Conservation (phyloP, 2,888 invertebrate species). For the Zele albiditarsus region DNA sequence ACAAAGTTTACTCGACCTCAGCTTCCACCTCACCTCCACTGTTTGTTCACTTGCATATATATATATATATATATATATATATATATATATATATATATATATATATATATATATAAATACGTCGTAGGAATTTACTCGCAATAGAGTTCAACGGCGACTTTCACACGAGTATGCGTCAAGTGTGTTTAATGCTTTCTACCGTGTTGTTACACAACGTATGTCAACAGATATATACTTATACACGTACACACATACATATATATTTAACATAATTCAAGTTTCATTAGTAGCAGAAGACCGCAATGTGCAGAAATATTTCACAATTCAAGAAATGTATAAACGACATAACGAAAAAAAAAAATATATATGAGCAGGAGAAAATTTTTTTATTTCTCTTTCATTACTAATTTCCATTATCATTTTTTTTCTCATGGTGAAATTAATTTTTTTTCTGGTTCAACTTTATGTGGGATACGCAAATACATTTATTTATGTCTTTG, state of each 20-base stretch:
- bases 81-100: no score
- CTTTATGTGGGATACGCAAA: constrained; percentile 22
- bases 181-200: constrained; percentile 15
- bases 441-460: no score
- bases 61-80: no score
- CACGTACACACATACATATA: not conserved
- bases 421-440: constrained; percentile 4
- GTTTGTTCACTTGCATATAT: no score
- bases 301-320: not conserved
- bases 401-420: not conserved
- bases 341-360: not conserved
- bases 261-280: not conserved
- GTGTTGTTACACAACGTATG: not conserved
- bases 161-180: not conserved
- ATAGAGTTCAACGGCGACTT: constrained; percentile 4
- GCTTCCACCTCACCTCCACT: no score
- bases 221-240: not conserved
- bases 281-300: not conserved
- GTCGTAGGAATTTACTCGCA: constrained; percentile 2
- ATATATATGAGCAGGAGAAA: no score
- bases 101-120: not conserved
- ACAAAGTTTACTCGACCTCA: no score
- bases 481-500: not conserved
- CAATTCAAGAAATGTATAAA: not conserved
- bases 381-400: not conserved